Percentiles rank a stretch among this genome's conserved stretches.
These are phyloP conservation scores for Chrysolina haemoptera DNA, from an alignment of 2,888 invertebrate species.

Conservation along the genomic window DNA sequence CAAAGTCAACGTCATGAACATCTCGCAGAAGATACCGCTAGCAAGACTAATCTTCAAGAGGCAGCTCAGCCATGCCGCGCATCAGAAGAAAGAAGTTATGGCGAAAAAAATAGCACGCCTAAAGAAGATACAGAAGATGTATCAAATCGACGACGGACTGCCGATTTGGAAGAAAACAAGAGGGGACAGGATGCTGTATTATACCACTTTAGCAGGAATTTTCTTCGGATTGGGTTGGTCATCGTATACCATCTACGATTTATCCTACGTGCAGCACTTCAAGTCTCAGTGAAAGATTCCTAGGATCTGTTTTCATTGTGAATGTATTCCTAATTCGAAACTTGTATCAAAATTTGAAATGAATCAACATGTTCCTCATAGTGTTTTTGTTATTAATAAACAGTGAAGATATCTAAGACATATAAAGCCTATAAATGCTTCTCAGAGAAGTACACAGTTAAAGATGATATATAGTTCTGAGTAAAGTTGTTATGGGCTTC, in stretches of 20 bases:
- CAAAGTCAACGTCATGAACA: constrained; percentile 4
- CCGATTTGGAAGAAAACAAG: constrained; percentile 30
- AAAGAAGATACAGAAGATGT: constrained; percentile 30
- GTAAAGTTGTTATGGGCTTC: too few relatives aligned
- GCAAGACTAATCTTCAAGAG: background rate
- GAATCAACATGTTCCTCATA: too few relatives aligned
- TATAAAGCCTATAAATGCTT: too few relatives aligned
- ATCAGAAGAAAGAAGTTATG: background rate
- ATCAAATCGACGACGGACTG: constrained; percentile 34
- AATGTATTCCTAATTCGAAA: too few relatives aligned
- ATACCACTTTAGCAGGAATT: background rate
- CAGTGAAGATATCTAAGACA: too few relatives aligned
- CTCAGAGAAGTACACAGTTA: too few relatives aligned
- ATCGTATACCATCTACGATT: constrained; percentile 25
- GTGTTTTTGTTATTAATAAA: too few relatives aligned
- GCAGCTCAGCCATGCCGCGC: background rate
- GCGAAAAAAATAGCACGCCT: constrained; percentile 17
- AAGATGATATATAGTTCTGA: too few relatives aligned
- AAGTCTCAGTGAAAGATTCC: background rate
- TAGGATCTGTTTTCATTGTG: too few relatives aligned
- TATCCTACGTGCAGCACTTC: constrained; percentile 33
- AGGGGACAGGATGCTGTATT: constrained; percentile 29
- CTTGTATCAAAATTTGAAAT: too few relatives aligned
- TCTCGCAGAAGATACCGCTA: background rate
- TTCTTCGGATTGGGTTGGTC: constrained; percentile 24